Conservation (phyloP, 1,140 invertebrate species). For the Chironomus striatipennis region DNA sequence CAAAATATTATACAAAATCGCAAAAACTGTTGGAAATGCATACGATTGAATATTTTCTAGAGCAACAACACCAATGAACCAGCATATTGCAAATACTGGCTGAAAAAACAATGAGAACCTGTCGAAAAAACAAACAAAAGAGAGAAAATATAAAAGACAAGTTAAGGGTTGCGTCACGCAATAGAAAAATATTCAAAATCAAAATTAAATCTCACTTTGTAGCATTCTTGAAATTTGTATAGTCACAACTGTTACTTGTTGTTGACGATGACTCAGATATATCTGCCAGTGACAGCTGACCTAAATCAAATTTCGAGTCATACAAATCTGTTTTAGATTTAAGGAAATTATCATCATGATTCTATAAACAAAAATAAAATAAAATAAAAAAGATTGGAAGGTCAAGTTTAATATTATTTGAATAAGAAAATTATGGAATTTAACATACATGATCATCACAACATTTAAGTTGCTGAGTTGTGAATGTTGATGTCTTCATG, state of each 20-base stretch:
- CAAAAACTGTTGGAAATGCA: conserved; percentile 50
- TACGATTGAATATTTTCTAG: conserved; percentile 56
- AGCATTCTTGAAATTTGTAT: conserved; percentile 26
- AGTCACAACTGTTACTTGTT: conserved; percentile 25
- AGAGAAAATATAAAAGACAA: neutral
- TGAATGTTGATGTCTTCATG: conserved; percentile 10
- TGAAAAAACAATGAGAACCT: conserved; percentile 46
- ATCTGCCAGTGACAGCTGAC: conserved; percentile 38
- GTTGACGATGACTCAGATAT: conserved; percentile 33
- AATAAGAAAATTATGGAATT: neutral
- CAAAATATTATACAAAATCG: conserved; percentile 45
- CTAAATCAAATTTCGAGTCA: conserved; percentile 30
- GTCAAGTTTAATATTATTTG: too few species aligned
- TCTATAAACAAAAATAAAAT: neutral
- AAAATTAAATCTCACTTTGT: neutral
- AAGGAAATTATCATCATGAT: neutral
- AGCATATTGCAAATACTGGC: conserved; percentile 52
- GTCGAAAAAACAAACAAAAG: too few species aligned
- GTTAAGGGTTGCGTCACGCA: neutral
- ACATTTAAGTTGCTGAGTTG: conserved; percentile 23
- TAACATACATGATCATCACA: conserved; percentile 25
- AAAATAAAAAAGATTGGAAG: neutral
- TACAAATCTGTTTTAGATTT: conserved; percentile 25
- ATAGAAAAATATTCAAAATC: neutral
- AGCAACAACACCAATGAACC: conserved; percentile 61